Percentiles rank a stretch among this genome's conserved stretches.
Conservation (phyloP, 2,113 vertebrate genomes). For the Amia ocellicauda region DNA sequence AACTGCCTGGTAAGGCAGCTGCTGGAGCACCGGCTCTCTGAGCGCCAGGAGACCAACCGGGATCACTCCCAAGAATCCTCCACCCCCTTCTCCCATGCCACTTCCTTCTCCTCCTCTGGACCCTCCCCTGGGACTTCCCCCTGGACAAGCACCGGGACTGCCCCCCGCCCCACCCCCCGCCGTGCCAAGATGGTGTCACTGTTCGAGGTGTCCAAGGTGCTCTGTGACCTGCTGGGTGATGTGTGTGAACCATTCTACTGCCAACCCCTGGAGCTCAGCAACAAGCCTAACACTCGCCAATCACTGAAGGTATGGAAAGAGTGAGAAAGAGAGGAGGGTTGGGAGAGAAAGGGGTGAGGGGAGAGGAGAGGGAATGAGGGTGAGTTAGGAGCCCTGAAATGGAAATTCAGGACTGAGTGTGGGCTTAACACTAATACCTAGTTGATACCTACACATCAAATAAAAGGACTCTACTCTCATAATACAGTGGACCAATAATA, state of each 20-base stretch:
- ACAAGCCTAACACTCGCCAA: conserved; percentile 36
- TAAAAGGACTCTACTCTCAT: too few relatives aligned
- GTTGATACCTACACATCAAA: too few relatives aligned
- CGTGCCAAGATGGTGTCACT: conserved; percentile 34
- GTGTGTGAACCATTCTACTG: conserved; percentile 69
- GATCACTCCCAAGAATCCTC: too few relatives aligned
- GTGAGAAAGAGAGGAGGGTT: not conserved
- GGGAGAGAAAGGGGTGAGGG: accelerated
- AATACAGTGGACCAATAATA: too few relatives aligned
- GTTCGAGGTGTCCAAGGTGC: conserved; percentile 68
- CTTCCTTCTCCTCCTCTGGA: too few relatives aligned
- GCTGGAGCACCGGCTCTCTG: conserved; percentile 59
- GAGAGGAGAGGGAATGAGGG: not conserved
- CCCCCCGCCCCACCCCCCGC: not conserved
- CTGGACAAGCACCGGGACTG: conserved; percentile 37
- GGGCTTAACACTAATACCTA: too few relatives aligned
- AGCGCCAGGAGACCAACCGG: too few relatives aligned
- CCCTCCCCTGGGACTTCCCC: too few relatives aligned
- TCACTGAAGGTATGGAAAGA: conserved; percentile 50
- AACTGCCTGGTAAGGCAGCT: conserved; percentile 58
- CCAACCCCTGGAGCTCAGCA: conserved; percentile 30
- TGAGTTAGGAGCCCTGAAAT: too few relatives aligned
- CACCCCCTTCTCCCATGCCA: too few relatives aligned
- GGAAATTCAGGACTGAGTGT: too few relatives aligned
- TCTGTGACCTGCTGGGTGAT: conserved; percentile 73